These are phyloP conservation scores for Papilio xuthus DNA, from an alignment of 1,140 invertebrate species.

Conservation along the genomic window DNA sequence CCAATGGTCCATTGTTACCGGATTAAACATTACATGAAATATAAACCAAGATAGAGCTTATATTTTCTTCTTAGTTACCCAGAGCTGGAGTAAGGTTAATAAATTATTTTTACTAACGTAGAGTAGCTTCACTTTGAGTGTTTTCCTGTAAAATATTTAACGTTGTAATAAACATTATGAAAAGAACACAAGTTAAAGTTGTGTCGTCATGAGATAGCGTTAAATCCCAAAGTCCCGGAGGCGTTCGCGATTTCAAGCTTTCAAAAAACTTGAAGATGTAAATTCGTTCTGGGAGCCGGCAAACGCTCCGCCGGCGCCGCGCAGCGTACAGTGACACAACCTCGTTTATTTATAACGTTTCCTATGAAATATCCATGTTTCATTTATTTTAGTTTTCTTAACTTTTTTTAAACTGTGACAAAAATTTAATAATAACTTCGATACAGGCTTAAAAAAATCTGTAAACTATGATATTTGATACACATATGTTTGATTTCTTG, in stretches of 20 bases:
- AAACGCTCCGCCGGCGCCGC: slow-evolving; percentile 41
- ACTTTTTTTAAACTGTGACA: not conserved
- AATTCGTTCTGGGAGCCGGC: slow-evolving; percentile 54
- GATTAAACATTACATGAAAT: slow-evolving; percentile 43
- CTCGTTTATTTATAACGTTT: slow-evolving; percentile 52
- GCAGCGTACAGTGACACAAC: slow-evolving; percentile 8
- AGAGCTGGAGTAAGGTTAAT: not conserved
- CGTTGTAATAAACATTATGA: slow-evolving; percentile 9
- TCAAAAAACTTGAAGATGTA: slow-evolving; percentile 48
- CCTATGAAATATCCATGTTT: slow-evolving; percentile 52
- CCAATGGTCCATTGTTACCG: slow-evolving; percentile 38
- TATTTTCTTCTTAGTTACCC: not conserved
- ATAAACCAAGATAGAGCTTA: slow-evolving; percentile 1
- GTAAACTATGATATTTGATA: too few relatives aligned
- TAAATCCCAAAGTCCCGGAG: slow-evolving; percentile 44
- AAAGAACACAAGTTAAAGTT: slow-evolving; percentile 9
- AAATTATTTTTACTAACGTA: not conserved
- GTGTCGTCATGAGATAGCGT: slow-evolving; percentile 34
- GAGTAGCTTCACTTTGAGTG: not conserved
- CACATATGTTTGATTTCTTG: too few relatives aligned
- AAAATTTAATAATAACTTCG: not conserved
- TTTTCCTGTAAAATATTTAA: not conserved
- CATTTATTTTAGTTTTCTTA: slow-evolving; percentile 41
- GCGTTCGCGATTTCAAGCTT: slow-evolving; percentile 39
- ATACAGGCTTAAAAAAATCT: not conserved